phyloP scores from a whole-genome alignment of 2,113 vertebrate genomes.

The Genyomyrus donnyi region DNA sequence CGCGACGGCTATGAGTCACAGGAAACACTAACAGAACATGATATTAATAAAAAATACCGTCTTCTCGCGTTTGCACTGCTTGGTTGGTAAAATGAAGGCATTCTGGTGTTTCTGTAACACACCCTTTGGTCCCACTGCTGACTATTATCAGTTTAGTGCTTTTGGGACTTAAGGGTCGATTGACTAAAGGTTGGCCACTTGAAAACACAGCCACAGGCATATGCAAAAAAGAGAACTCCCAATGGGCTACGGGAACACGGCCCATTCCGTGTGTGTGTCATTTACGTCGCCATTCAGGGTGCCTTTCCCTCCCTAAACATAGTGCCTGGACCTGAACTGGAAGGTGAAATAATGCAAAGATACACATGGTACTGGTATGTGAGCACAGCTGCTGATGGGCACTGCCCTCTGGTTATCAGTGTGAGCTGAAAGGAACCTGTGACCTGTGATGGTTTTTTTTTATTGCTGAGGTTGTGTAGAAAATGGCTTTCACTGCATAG shows the following conservation, averaged over 20 bases:
- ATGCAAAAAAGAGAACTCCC: slow-evolving; percentile 22
- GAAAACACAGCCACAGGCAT: slow-evolving; percentile 18
- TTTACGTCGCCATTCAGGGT: slow-evolving; percentile 51
- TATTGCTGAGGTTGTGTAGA: neutral
- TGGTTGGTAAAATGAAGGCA: neutral
- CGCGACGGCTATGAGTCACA: neutral
- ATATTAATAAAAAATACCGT: neutral
- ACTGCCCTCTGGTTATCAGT: neutral
- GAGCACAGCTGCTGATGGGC: neutral
- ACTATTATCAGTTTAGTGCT: slow-evolving; percentile 1
- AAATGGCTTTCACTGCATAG: neutral
- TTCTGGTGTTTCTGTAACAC: neutral
- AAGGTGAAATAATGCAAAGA: slow-evolving; percentile 26
- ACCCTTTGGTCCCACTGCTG: neutral
- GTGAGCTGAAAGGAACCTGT: neutral
- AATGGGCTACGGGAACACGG: neutral
- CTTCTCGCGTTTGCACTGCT: neutral
- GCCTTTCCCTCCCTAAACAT: neutral
- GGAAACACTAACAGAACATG: neutral
- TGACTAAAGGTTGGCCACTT: slow-evolving; percentile 16
- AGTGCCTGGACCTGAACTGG: neutral
- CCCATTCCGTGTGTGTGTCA: slow-evolving; percentile 34
- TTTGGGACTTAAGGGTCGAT: slow-evolving; percentile 3
- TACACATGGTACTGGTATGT: neutral
- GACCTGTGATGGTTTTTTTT: neutral